Conservation (phyloP, 2,888 invertebrate species). For the Eurytoma adleriae region DNA sequence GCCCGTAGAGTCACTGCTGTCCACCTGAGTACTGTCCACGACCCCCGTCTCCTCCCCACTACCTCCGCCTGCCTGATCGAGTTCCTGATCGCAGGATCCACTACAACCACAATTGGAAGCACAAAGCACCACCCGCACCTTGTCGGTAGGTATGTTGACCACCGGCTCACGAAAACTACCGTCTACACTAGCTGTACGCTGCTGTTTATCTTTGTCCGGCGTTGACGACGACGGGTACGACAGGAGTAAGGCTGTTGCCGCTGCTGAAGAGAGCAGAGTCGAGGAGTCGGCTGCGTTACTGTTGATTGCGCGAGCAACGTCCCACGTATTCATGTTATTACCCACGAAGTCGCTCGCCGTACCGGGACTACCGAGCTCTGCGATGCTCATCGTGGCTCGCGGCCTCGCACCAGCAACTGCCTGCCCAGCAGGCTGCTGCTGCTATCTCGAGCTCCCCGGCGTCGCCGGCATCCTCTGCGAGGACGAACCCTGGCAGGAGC, state of each 20-base stretch:
- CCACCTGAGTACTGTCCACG: conserved; percentile 22
- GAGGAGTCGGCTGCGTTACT: conserved; percentile 15
- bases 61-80: background rate
- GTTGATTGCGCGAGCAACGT: conserved; percentile 61
- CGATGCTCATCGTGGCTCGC: conserved; percentile 47
- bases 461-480: background rate
- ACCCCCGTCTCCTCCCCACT: background rate
- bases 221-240: conserved; percentile 35
- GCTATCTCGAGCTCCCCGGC: conserved; percentile 25
- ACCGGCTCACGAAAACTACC: conserved; percentile 25
- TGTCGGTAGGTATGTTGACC: conserved; percentile 29
- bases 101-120: conserved; percentile 32
- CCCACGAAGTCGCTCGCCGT: conserved; percentile 70
- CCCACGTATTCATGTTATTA: conserved; percentile 73
- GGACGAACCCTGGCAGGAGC: background rate
- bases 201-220: background rate
- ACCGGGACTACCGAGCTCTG: conserved; percentile 69
- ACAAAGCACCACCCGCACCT: conserved; percentile 28
- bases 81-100: background rate
- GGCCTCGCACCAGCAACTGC: background rate
- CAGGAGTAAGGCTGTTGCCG: conserved; percentile 26
- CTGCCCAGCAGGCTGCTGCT: background rate
- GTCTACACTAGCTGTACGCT: background rate
- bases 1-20: conserved; percentile 57
- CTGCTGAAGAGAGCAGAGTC: conserved; percentile 10